These are phyloP conservation scores for Platycheirus albimanus DNA, from an alignment of 2,888 invertebrate species.

Conservation along the genomic window DNA sequence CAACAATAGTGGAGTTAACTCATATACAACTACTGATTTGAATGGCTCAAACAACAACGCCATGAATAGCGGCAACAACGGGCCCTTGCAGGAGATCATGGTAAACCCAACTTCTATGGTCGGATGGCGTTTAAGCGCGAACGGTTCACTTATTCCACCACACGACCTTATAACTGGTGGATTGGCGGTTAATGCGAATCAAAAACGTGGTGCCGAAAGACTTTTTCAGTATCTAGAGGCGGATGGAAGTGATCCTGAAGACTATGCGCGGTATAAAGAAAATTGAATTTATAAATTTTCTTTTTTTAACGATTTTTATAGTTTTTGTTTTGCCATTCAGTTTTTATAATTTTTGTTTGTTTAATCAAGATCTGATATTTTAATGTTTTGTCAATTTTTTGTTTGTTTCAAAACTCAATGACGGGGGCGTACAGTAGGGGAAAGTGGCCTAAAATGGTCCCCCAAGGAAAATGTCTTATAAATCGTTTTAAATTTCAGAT, in stretches of 20 bases:
- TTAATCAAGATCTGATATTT: not conserved
- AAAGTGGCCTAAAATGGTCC: too few relatives aligned
- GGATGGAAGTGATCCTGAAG: conserved; percentile 87
- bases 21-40: conserved; percentile 81
- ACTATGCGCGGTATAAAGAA: conserved; percentile 82
- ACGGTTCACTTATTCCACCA: conserved; percentile 82
- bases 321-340: conserved; percentile 25
- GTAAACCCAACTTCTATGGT: conserved; percentile 82
- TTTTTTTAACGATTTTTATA: conserved; percentile 76
- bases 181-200: conserved; percentile 81
- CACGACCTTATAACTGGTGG: conserved; percentile 82
- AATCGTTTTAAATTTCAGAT: too few relatives aligned
- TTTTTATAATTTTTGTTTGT: conserved; percentile 1
- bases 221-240: conserved; percentile 90
- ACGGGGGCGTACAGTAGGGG: too few relatives aligned
- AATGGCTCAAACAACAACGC: conserved; percentile 79
- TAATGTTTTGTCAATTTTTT: too few relatives aligned
- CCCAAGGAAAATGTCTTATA: too few relatives aligned
- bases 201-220: conserved; percentile 86
- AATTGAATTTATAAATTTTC: conserved; percentile 55
- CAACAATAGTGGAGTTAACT: conserved; percentile 76
- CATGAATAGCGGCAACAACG: conserved; percentile 76
- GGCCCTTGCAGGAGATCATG: conserved; percentile 82
- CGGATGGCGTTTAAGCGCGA: conserved; percentile 82
- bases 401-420: too few relatives aligned